phyloP scores from a whole-genome alignment of 2,888 invertebrate species.

The Ctena decussata region DNA sequence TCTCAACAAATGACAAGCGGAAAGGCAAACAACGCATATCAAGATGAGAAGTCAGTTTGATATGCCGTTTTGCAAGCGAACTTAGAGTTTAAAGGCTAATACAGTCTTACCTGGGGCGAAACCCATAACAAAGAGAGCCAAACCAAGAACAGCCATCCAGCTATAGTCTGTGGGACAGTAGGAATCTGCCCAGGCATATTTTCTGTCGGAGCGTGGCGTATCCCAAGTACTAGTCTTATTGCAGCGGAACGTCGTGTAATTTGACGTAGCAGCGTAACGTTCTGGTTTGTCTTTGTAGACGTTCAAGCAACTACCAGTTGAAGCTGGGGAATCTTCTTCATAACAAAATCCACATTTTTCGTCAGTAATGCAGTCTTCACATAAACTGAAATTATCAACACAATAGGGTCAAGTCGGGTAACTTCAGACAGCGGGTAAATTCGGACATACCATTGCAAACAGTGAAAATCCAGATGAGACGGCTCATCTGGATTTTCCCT shows the following conservation, averaged over 20 bases:
- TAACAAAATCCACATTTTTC: conserved; percentile 88
- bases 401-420: too few relatives aligned
- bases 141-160: conserved; percentile 87
- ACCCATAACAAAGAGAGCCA: conserved; percentile 87
- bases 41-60: too few relatives aligned
- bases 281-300: conserved; percentile 56
- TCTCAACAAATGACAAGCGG: too few relatives aligned
- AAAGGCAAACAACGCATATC: too few relatives aligned
- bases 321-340: conserved; percentile 55
- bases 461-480: too few relatives aligned
- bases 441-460: too few relatives aligned
- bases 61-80: too few relatives aligned
- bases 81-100: too few relatives aligned
- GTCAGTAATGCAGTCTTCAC: conserved; percentile 73
- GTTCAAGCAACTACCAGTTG: conserved; percentile 82
- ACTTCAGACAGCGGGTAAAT: too few relatives aligned
- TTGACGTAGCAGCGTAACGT: conserved; percentile 49
- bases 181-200: conserved; percentile 83
- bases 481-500: too few relatives aligned
- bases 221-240: conserved; percentile 53
- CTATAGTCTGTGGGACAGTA: conserved; percentile 87
- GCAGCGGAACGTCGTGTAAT: conserved; percentile 52
- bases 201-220: conserved; percentile 43
- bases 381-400: conserved; percentile 73
- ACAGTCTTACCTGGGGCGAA: conserved; percentile 87